Base-by-base conservation (phyloP, 2,797 vertebrate genomes). In the Hemibagrus guttatus region DNA sequence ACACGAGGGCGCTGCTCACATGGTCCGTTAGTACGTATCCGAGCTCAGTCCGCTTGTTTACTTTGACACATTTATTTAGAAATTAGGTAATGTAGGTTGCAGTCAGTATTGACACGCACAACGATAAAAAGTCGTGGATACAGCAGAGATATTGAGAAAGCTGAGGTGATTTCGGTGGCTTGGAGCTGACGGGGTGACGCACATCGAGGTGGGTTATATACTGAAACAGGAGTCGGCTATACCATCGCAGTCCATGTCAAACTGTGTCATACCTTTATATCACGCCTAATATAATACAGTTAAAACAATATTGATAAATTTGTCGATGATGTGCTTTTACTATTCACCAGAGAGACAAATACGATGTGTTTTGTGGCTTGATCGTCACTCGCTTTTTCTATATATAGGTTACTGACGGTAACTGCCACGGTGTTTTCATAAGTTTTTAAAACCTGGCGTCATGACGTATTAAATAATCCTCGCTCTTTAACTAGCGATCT, bases 1-100 rank as follows among this genome's bases (percentile, higher is more conserved):
- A 19, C 76, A 64, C 2, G 83, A 39, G 58, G 83, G 86, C 56
- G 75, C 54, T 84, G 75, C 26, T 69, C 31, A 39, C 13, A 54
- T 21, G 2, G 54, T 39, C 54, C 13, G n/a, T 68, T 80, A 69
- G 49, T 35, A 26, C 56, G 42, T 59, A 49, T 14, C 31, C n/a
- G 12, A n/a, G 16, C 23, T 26, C 76, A 79, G 46, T 12, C 63
- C 16, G 16, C 81, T 87, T 87, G 83, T 87, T 84, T 84, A 87
- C 75, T 59, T n/a, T 87, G 82, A 59, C 66, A 54, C 46, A 35
- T 71, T 63, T 63, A 59, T 9, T 63, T 80, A 72, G 46, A 63
- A 63, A 52, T 42, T 84, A 13, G n/a, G 54, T 21, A 26, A 39
- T 79, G 39, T 61, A 35, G 64, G 19, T 71, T 42, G 9, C 9